Evolutionary conservation across 64 coral and sea anemone genomes (phyloP).

Genomic region (Pachyseris speciosa): DNA sequence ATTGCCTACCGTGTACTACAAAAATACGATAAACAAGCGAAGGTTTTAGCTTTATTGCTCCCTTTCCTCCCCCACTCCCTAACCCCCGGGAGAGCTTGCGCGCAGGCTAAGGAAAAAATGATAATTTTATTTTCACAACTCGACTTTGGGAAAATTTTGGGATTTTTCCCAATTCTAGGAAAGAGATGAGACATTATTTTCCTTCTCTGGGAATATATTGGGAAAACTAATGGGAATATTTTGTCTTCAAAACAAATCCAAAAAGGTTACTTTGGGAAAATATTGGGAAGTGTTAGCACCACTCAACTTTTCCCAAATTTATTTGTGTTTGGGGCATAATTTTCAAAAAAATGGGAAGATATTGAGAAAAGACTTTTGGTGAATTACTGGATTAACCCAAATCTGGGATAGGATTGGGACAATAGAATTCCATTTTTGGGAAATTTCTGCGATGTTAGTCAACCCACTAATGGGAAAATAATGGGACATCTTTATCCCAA

Average conservation of each 20-base stretch:
- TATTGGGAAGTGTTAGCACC: background rate
- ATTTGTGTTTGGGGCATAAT: background rate
- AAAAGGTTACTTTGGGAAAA: background rate
- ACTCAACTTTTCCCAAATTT: background rate
- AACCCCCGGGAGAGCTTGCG: too few relatives aligned
- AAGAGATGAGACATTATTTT: constrained; percentile 9
- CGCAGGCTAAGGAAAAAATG: too few relatives aligned
- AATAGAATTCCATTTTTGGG: constrained; percentile 9
- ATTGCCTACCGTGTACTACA: too few relatives aligned
- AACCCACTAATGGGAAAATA: constrained; percentile 12
- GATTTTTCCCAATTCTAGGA: background rate
- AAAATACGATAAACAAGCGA: too few relatives aligned
- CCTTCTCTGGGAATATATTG: constrained; percentile 12
- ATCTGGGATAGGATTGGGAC: background rate
- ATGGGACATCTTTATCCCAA: constrained; percentile 26
- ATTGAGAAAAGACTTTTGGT: too few relatives aligned
- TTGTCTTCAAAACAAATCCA: background rate
- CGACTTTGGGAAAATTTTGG: background rate
- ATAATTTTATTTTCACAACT: constrained; percentile 17
- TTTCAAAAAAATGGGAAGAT: constrained; percentile 11
- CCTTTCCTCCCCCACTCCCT: too few relatives aligned
- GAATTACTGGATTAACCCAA: background rate
- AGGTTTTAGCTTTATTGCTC: too few relatives aligned
- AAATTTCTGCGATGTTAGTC: background rate
- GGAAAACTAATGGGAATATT: background rate